Conservation (phyloP, 2,113 vertebrate species). For the Chrysochloris asiatica region DNA sequence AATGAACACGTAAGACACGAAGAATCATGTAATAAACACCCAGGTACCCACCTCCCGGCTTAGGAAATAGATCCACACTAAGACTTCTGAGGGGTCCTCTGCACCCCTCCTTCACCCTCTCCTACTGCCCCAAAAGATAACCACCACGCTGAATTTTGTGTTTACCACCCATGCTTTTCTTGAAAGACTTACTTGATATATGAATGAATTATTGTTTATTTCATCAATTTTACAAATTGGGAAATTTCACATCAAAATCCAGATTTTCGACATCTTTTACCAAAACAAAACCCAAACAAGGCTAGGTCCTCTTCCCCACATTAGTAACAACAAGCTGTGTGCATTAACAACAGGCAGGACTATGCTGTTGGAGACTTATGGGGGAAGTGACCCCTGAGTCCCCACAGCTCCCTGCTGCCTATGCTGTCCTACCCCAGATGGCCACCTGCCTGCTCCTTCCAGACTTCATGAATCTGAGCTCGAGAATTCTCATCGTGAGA, state of each 20-base stretch:
- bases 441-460: too few species aligned
- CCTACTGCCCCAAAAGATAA: not conserved
- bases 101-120: not conserved
- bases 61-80: not conserved
- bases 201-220: not conserved
- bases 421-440: not conserved
- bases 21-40: not conserved
- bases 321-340: too few species aligned
- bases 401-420: too few species aligned
- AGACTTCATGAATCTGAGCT: too few species aligned
- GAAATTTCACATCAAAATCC: constrained; percentile 16
- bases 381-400: too few species aligned
- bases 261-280: not conserved
- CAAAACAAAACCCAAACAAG: constrained; percentile 55
- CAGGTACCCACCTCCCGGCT: not conserved
- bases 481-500: rapidly evolving
- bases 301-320: too few species aligned
- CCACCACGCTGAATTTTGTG: not conserved
- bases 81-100: not conserved
- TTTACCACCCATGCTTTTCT: not conserved
- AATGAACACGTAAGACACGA: not conserved
- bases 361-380: too few species aligned
- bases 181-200: not conserved
- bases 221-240: not conserved
- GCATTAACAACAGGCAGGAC: too few species aligned